phyloP scores from a whole-genome alignment of 64 coral and sea anemone species.

The Stylophora pistillata region DNA sequence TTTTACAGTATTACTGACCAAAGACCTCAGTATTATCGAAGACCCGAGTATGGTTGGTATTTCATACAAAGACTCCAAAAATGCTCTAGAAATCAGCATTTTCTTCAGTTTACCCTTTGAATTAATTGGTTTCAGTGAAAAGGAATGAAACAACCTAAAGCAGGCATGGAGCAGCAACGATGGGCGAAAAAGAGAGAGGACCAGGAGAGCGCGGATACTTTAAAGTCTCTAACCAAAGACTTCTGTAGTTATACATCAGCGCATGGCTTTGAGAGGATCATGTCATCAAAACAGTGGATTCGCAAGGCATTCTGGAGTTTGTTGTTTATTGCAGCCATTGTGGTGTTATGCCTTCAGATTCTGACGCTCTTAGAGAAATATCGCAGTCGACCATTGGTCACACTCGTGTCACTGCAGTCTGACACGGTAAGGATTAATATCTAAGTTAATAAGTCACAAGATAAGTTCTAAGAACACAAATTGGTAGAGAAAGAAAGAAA shows the following conservation, averaged over 20 bases:
- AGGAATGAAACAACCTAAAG: not conserved
- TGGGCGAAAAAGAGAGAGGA: not conserved
- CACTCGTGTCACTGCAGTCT: constrained; percentile 13
- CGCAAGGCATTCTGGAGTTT: constrained; percentile 43
- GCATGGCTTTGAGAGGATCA: constrained; percentile 32
- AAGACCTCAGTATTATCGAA: not conserved
- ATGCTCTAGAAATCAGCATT: not conserved
- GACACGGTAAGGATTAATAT: constrained; percentile 8
- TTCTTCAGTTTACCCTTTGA: not conserved
- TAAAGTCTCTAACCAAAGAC: not conserved
- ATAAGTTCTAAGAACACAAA: too few relatives aligned
- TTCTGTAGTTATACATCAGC: constrained; percentile 24
- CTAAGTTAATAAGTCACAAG: too few relatives aligned
- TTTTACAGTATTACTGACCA: too few relatives aligned
- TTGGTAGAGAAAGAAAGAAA: too few relatives aligned
- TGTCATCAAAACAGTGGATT: constrained; percentile 24
- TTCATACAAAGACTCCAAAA: not conserved
- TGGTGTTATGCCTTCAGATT: not conserved
- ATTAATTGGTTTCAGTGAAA: not conserved
- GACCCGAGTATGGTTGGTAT: not conserved
- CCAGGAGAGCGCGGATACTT: not conserved
- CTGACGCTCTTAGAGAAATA: not conserved
- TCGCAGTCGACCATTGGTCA: not conserved
- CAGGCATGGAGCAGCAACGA: not conserved
- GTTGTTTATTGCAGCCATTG: constrained; percentile 8